Evolutionary conservation across 23 tunicate species (phyloP).

Genomic region (Corella eumyota): DNA sequence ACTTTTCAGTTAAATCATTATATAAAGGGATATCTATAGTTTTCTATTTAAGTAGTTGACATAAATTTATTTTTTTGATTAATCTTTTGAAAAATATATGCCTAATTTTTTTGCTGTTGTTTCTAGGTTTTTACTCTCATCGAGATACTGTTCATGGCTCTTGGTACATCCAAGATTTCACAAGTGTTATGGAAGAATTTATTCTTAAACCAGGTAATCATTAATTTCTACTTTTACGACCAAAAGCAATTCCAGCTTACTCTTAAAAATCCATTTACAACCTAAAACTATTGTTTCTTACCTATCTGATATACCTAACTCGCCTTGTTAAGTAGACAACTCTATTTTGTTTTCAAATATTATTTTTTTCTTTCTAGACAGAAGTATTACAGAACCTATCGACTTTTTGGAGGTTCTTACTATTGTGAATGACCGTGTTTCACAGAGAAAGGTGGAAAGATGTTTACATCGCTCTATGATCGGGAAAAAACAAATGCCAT

Average conservation of each 20-base stretch:
- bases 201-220: slow-evolving; percentile 46
- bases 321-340: too few species aligned
- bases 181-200: slow-evolving; percentile 29
- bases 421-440: slow-evolving; percentile 44
- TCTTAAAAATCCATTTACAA: too few species aligned
- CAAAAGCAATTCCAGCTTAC: too few species aligned
- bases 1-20: background rate
- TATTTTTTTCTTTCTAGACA: background rate
- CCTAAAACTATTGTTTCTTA: too few species aligned
- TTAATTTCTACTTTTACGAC: too few species aligned
- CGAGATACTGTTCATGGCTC: slow-evolving; percentile 82
- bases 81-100: background rate
- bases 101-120: background rate
- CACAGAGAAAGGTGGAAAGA: slow-evolving; percentile 53
- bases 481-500: slow-evolving; percentile 93
- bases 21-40: too few species aligned
- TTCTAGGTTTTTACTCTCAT: slow-evolving; percentile 68
- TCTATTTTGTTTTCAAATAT: too few species aligned
- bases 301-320: too few species aligned
- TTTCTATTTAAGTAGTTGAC: too few species aligned
- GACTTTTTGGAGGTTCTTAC: slow-evolving; percentile 63
- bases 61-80: background rate
- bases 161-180: slow-evolving; percentile 77
- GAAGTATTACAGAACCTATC: too few species aligned
- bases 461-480: slow-evolving; percentile 7